Conservation (phyloP, 2,888 invertebrate species). For the Branchipolynoe longqiensis region DNA sequence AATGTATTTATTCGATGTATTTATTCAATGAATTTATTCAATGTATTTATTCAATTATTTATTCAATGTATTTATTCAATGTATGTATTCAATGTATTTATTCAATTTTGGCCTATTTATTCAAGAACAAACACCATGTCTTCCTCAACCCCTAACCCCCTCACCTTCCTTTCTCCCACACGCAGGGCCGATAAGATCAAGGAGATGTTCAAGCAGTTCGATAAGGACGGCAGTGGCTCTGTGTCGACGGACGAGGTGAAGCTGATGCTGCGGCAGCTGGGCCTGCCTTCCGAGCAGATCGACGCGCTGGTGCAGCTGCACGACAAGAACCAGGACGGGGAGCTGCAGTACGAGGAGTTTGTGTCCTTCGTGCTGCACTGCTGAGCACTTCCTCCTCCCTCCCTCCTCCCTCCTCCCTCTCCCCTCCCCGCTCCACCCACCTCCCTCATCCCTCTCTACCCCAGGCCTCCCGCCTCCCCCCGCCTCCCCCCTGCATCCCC, state of each 20-base stretch:
- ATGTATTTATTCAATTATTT: too few relatives aligned
- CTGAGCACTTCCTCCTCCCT: slow-evolving; percentile 24
- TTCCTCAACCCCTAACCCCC: too few relatives aligned
- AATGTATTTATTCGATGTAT: too few relatives aligned
- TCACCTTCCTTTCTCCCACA: not conserved
- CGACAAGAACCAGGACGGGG: slow-evolving; percentile 64
- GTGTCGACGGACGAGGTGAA: slow-evolving; percentile 64
- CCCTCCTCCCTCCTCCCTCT: not conserved
- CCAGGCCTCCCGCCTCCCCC: not conserved
- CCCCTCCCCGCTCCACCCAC: slow-evolving; percentile 32
- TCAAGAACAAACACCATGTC: too few relatives aligned
- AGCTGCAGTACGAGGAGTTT: slow-evolving; percentile 66
- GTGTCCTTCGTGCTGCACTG: slow-evolving; percentile 60
- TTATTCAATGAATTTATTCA: too few relatives aligned
- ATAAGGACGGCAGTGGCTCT: slow-evolving; percentile 62
- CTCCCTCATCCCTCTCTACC: not conserved
- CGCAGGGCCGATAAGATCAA: slow-evolving; percentile 59
- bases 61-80: too few relatives aligned
- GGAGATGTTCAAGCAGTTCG: slow-evolving; percentile 63
- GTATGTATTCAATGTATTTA: too few relatives aligned
- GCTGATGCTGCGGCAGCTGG: slow-evolving; percentile 57
- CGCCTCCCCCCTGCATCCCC: not conserved
- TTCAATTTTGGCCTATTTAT: too few relatives aligned
- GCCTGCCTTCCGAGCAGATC: slow-evolving; percentile 60
- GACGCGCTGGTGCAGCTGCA: slow-evolving; percentile 62